Evolutionary conservation across 2,888 invertebrate genomes (phyloP).

Genomic region (Lycocerus yunnanus): DNA sequence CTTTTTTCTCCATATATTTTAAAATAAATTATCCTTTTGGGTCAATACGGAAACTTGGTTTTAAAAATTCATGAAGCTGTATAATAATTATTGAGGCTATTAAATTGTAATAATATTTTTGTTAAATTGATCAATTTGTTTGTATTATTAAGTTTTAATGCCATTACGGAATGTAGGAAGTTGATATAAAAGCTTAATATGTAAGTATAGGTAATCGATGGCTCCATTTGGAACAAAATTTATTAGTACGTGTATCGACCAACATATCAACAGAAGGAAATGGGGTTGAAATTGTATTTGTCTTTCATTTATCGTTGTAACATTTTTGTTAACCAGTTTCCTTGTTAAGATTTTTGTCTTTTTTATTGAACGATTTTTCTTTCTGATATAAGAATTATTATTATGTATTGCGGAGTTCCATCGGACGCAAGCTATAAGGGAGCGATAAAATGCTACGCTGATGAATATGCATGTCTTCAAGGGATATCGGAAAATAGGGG

Average conservation of each 20-base stretch:
- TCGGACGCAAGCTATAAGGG: neutral
- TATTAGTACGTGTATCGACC: neutral
- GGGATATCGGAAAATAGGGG: neutral
- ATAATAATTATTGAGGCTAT: neutral
- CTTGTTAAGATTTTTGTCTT: neutral
- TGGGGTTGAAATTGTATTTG: neutral
- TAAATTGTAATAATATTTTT: neutral
- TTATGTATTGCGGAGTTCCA: neutral
- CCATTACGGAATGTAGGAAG: neutral
- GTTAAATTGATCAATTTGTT: neutral
- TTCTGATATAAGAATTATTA: neutral
- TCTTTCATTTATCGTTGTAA: neutral
- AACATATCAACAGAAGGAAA: neutral
- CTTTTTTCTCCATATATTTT: neutral
- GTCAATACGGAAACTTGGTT: neutral
- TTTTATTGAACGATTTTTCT: neutral
- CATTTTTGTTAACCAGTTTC: neutral
- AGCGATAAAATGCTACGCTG: neutral
- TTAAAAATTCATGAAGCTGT: neutral
- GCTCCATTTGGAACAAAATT: neutral
- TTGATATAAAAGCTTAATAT: neutral
- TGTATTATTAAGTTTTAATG: neutral
- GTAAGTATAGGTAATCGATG: neutral
- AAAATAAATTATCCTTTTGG: neutral
- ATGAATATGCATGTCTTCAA: neutral